Conservation (phyloP, 2,113 vertebrate species). For the Calidris pugnax region DNA sequence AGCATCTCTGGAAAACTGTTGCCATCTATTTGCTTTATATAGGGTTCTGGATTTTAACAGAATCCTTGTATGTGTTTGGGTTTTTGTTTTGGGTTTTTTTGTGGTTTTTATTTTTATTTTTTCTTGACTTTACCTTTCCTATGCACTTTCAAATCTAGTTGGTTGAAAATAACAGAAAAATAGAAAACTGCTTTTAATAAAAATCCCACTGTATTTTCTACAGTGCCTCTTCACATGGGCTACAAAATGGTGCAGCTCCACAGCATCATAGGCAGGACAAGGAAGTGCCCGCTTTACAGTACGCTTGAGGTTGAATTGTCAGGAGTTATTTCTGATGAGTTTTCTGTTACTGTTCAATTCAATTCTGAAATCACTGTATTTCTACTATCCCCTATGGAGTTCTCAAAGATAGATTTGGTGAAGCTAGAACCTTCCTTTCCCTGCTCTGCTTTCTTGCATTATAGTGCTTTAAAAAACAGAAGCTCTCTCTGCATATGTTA, state of each 20-base stretch:
- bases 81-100: too few relatives aligned
- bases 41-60: not conserved
- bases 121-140: not conserved
- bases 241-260: not conserved
- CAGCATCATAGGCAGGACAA: not conserved
- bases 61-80: accelerated
- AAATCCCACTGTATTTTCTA: not conserved
- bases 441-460: not conserved
- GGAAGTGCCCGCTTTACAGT: not conserved
- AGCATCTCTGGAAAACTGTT: not conserved
- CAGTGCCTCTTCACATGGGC: not conserved
- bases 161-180: not conserved
- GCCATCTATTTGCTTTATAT: not conserved
- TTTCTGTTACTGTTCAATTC: not conserved
- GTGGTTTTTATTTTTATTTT: not conserved
- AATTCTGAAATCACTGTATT: not conserved
- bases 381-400: not conserved
- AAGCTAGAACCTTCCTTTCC: not conserved
- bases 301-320: not conserved
- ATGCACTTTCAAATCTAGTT: accelerated
- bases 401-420: not conserved
- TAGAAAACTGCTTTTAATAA: not conserved
- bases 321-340: not conserved
- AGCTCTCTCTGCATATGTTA: not conserved
- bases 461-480: not conserved